phyloP scores from a whole-genome alignment of 2,797 vertebrate species.

The Esox lucius region DNA sequence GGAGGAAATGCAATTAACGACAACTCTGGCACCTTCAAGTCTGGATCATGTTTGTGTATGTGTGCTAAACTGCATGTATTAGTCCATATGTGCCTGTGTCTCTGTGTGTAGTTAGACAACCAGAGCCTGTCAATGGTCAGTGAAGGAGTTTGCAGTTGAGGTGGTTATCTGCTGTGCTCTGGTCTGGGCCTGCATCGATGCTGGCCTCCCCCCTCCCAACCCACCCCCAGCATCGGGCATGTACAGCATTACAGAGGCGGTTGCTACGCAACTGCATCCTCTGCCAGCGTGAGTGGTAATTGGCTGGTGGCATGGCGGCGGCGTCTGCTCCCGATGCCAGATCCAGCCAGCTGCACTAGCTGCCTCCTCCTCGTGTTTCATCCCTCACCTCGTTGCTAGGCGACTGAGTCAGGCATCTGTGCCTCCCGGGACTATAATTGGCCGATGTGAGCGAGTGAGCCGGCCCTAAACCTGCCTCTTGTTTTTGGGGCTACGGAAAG shows the following conservation, averaged over 20 bases:
- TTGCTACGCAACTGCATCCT: slow-evolving; percentile 92
- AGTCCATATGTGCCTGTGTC: neutral
- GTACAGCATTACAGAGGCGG: slow-evolving; percentile 69
- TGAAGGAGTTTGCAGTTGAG: slow-evolving; percentile 84
- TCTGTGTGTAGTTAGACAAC: slow-evolving; percentile 79
- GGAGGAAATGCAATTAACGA: slow-evolving; percentile 79
- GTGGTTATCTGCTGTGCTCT: slow-evolving; percentile 75
- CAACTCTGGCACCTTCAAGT: slow-evolving; percentile 69
- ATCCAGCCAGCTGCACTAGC: slow-evolving; percentile 76
- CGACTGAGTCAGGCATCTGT: slow-evolving; percentile 80
- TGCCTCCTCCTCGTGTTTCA: slow-evolving; percentile 72
- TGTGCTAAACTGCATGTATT: slow-evolving; percentile 1
- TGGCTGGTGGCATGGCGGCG: slow-evolving; percentile 72
- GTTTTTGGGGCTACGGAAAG: slow-evolving; percentile 31
- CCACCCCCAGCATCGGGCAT: slow-evolving; percentile 35
- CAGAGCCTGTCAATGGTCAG: slow-evolving; percentile 83
- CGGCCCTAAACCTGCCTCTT: slow-evolving; percentile 73
- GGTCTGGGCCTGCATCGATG: slow-evolving; percentile 80
- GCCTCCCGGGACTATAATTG: slow-evolving; percentile 83
- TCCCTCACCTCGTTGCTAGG: slow-evolving; percentile 81
- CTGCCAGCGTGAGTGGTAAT: slow-evolving; percentile 71
- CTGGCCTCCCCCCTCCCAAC: slow-evolving; percentile 61
- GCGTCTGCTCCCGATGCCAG: slow-evolving; percentile 67
- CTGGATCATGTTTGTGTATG: slow-evolving; percentile 31
- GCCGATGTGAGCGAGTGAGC: slow-evolving; percentile 73